Evolutionary conservation across 2,888 invertebrate genomes (phyloP).

Genomic region (Tricholauxania praeusta): DNA sequence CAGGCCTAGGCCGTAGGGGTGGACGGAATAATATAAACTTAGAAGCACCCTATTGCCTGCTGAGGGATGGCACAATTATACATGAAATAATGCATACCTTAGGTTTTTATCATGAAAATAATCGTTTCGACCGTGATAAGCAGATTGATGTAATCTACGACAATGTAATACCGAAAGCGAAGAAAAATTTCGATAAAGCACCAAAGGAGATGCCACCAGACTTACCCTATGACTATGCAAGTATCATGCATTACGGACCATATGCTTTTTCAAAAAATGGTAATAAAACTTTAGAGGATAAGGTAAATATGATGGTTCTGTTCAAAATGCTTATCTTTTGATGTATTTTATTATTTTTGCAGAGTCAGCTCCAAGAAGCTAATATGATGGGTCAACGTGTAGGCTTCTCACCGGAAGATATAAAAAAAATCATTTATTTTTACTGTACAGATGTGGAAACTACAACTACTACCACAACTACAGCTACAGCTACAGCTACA

Average conservation of each 20-base stretch:
- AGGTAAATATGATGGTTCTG: too few species aligned
- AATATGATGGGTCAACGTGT: conserved; percentile 61
- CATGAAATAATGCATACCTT: conserved; percentile 85
- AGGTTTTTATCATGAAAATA: conserved; percentile 87
- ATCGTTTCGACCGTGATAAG: conserved; percentile 79
- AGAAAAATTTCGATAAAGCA: too few species aligned
- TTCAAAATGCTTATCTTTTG: too few species aligned
- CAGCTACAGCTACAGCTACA: too few species aligned
- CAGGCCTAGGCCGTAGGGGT: conserved; percentile 79
- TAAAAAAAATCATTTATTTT: conserved; percentile 57
- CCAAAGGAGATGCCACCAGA: too few species aligned
- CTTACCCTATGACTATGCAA: too few species aligned
- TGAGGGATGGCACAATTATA: conserved; percentile 77
- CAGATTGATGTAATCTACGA: conserved; percentile 74
- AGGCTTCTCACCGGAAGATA: conserved; percentile 59
- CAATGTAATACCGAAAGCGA: conserved; percentile 72
- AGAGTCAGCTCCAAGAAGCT: conserved; percentile 17
- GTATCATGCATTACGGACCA: too few species aligned
- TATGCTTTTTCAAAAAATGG: too few species aligned
- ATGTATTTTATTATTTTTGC: too few species aligned
- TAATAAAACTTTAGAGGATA: too few species aligned
- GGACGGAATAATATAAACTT: conserved; percentile 75
- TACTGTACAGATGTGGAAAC: too few species aligned
- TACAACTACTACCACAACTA: too few species aligned
- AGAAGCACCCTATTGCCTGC: conserved; percentile 79